These are phyloP conservation scores for Caenorhabditis remanei DNA, from an alignment of 1,140 invertebrate species.

Conservation along the genomic window DNA sequence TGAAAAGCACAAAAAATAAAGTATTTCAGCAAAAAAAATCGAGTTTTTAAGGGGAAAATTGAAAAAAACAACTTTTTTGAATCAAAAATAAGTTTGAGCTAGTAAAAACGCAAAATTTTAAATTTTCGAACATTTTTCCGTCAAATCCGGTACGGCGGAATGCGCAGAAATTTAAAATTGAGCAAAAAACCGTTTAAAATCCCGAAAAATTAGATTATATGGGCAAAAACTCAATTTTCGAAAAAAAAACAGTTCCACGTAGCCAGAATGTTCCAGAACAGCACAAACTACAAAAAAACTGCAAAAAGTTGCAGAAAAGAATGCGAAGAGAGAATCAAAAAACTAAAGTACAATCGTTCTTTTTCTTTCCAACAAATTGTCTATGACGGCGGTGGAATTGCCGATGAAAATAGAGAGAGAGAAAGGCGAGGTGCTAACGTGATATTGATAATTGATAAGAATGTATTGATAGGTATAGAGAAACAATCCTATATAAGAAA, in stretches of 20 bases:
- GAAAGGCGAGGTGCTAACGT: not conserved
- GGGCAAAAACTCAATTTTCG: too few species aligned
- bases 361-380: not conserved
- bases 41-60: too few species aligned
- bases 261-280: not conserved
- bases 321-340: not conserved
- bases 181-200: too few species aligned
- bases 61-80: too few species aligned
- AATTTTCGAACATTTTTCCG: not conserved
- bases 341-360: conserved; percentile 38
- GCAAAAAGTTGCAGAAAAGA: not conserved
- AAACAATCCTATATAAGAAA: too few species aligned
- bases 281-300: not conserved
- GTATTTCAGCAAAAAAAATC: not conserved
- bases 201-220: too few species aligned
- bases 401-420: not conserved
- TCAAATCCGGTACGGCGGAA: too few species aligned
- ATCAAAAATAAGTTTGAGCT: too few species aligned
- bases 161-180: too few species aligned
- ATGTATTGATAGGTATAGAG: not conserved
- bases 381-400: not conserved
- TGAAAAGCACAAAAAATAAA: not conserved
- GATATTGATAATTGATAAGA: not conserved
- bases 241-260: too few species aligned
- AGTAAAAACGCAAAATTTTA: not conserved